Evolutionary conservation across 2,888 invertebrate species (phyloP).

Genomic region (Enchytraeus crypticus): DNA sequence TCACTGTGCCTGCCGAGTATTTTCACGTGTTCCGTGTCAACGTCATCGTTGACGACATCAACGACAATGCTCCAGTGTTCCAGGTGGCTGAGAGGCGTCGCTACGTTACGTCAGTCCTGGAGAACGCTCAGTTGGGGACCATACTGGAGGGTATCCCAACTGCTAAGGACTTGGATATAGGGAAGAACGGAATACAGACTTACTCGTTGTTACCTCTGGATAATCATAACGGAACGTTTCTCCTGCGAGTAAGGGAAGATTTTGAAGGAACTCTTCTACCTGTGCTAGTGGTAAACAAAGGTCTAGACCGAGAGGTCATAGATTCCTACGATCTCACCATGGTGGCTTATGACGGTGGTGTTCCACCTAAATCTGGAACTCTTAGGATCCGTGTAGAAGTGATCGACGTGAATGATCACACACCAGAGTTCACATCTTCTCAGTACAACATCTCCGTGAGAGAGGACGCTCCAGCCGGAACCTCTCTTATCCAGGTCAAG

Average conservation of each 20-base stretch:
- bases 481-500: not conserved
- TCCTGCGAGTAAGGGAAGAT: not conserved
- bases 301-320: slow-evolving; percentile 34
- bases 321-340: slow-evolving; percentile 32
- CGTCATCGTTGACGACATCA: not conserved
- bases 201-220: not conserved
- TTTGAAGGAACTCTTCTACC: slow-evolving; percentile 38
- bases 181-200: not conserved
- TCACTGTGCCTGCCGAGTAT: not conserved
- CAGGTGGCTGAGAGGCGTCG: not conserved
- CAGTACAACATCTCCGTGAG: slow-evolving; percentile 28
- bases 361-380: slow-evolving; percentile 31
- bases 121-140: not conserved
- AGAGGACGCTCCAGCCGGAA: slow-evolving; percentile 31
- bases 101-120: not conserved
- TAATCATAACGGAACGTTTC: not conserved
- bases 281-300: slow-evolving; percentile 14
- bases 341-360: slow-evolving; percentile 37
- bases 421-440: slow-evolving; percentile 31
- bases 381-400: slow-evolving; percentile 33
- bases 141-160: not conserved
- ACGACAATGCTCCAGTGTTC: not conserved
- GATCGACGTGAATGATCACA: slow-evolving; percentile 40
- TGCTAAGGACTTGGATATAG: not conserved
- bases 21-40: not conserved